Conservation (phyloP, 2,113 vertebrate species). For the Caretta caretta region DNA sequence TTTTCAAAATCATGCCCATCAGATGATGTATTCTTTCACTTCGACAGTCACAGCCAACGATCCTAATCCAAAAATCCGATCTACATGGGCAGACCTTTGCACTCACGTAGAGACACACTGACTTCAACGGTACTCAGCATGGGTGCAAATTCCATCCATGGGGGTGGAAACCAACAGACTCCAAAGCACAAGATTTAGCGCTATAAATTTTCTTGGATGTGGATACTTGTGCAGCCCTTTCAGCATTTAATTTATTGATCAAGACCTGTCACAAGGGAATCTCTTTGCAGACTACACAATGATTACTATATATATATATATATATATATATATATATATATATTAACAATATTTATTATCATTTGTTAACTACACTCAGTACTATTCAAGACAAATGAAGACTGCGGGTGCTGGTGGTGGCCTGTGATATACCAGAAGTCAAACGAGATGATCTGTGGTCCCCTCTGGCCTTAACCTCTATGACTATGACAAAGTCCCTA, state of each 20-base stretch:
- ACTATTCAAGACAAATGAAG: background rate
- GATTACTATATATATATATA: no score
- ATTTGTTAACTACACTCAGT: background rate
- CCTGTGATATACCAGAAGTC: background rate
- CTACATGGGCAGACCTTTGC: background rate
- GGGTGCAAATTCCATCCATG: background rate
- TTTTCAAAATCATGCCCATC: background rate
- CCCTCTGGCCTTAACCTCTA: background rate
- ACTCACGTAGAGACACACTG: background rate
- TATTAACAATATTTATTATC: background rate
- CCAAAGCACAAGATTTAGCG: background rate
- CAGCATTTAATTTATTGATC: background rate
- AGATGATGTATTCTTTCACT: background rate
- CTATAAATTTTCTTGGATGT: background rate
- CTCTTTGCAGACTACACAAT: background rate
- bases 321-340: no score
- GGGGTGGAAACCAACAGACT: background rate
- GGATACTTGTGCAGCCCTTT: background rate
- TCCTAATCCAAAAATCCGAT: background rate
- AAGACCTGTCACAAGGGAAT: background rate
- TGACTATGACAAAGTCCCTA: background rate
- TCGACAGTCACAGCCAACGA: background rate
- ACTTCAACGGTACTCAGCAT: background rate
- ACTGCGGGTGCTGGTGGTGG: background rate
- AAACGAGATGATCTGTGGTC: background rate